phyloP scores from a whole-genome alignment of 2,888 invertebrate genomes.

The Hanleya hanleyi region DNA sequence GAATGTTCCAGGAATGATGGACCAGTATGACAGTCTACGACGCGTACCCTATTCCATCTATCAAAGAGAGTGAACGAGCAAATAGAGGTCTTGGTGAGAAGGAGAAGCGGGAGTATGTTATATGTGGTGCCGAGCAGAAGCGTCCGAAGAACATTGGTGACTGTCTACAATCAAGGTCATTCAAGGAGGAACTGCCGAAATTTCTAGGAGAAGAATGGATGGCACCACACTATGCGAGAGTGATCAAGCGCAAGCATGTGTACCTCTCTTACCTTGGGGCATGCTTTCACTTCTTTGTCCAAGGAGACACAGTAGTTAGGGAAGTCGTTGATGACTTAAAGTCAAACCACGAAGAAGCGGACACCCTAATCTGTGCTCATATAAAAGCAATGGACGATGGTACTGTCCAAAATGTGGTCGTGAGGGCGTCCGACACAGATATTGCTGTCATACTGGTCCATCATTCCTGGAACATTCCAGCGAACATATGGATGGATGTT shows the following conservation, averaged over 20 bases:
- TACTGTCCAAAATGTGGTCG: constrained; percentile 9
- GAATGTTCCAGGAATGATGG: too few relatives aligned
- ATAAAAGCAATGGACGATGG: constrained; percentile 6
- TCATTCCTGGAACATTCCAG: constrained; percentile 1
- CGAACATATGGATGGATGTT: too few relatives aligned
- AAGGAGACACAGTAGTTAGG: not conserved
- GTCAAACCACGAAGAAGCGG: constrained; percentile 5
- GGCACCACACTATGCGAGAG: not conserved
- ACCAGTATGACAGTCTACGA: too few relatives aligned
- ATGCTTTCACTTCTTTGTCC: constrained; percentile 6
- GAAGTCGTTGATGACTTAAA: not conserved
- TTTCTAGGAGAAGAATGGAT: constrained; percentile 13
- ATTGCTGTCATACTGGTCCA: constrained; percentile 16
- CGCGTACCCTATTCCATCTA: too few relatives aligned
- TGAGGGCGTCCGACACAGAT: constrained; percentile 16
- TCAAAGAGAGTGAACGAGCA: too few relatives aligned
- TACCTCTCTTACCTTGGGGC: constrained; percentile 4
- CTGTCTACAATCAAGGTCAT: constrained; percentile 7
- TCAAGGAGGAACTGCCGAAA: constrained; percentile 13
- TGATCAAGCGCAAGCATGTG: not conserved
- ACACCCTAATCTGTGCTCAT: constrained; percentile 2
- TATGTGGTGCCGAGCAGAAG: too few relatives aligned
- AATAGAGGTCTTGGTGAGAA: too few relatives aligned
- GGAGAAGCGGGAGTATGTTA: too few relatives aligned
- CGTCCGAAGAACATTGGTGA: too few relatives aligned